phyloP scores from a whole-genome alignment of 2,888 invertebrate genomes.

The Lithophane ornitopus region DNA sequence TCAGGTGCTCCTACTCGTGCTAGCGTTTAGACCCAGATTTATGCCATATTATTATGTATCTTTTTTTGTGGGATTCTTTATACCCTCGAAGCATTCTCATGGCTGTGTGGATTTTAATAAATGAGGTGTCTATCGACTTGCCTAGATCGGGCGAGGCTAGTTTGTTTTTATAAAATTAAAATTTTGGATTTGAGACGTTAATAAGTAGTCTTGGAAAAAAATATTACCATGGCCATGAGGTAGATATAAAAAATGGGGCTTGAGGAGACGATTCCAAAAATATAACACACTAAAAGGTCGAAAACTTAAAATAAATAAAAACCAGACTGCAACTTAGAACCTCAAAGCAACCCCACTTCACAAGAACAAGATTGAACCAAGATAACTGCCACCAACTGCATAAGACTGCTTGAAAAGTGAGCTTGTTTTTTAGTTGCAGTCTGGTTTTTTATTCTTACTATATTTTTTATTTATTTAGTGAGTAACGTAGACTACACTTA shows the following conservation, averaged over 20 bases:
- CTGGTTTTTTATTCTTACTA: background rate
- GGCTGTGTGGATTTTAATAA: background rate
- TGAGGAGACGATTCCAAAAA: background rate
- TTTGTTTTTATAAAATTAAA: background rate
- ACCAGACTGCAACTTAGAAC: no score
- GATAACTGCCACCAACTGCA: background rate
- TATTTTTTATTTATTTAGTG: background rate
- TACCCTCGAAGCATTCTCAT: background rate
- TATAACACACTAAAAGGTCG: background rate
- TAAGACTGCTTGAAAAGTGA: background rate
- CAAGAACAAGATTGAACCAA: background rate
- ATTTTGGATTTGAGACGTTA: background rate
- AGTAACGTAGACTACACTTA: background rate
- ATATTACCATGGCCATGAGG: no score
- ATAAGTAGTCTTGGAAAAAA: background rate
- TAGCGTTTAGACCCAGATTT: slow-evolving; percentile 5
- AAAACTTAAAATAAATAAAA: background rate
- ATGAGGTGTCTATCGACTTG: background rate
- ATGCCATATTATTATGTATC: background rate
- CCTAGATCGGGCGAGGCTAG: background rate
- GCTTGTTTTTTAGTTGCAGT: background rate
- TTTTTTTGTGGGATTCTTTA: background rate
- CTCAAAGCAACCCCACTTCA: background rate
- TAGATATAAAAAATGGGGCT: background rate
- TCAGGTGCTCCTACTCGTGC: background rate